Base-by-base conservation (phyloP, 1,140 invertebrate species). In the Papilio machaon region DNA sequence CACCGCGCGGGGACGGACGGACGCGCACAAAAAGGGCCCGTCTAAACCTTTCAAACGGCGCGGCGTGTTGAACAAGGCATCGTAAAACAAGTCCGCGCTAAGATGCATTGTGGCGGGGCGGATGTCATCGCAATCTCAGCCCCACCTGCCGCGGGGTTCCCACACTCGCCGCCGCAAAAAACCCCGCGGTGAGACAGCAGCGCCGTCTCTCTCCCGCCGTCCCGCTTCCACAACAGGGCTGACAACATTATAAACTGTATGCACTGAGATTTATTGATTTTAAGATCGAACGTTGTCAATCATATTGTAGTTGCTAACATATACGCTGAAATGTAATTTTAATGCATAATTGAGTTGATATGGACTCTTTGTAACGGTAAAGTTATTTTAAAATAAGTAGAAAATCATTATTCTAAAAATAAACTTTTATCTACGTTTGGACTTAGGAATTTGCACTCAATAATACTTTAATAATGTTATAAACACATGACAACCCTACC, bases 121-220 rank as follows among this genome's bases (percentile, higher is more conserved):
- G 92, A 94, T 94, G 92, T 94, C 92, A 89, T 91, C 91, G 92
- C 92, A 94, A 94, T 94, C 93, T 92, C 91, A 89, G 91, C 90
- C 92, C 92, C 93, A 94, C 93, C 93, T 94, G 93, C 93, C 92
- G 92, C 88, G 85, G 88, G 88, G 93, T 94, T 94, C 93, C 92
- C 93, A 94, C 93, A 94, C 93, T 94, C 89, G 91, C 92, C 92
- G 92, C 92, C 92, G 92, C 92, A 94, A 94, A 94, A 88, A 94
- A 94, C 94, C 91, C 85, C 85, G 89, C 82, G 64, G 64, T 35
- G 85, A 83, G 90, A 94, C 81, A 88, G 90, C 89, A 91, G 92
- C 85, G 73, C 85, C 77, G 77, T 77, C 75, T 67, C 85, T 88
- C 89, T 86, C 87, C 86, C 88, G 76, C 88, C 77, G 77, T 92